Percentiles rank a stretch among this genome's conserved stretches.
phyloP scores from a whole-genome alignment of 2,888 invertebrate genomes.

The Amblyteles armatorius region DNA sequence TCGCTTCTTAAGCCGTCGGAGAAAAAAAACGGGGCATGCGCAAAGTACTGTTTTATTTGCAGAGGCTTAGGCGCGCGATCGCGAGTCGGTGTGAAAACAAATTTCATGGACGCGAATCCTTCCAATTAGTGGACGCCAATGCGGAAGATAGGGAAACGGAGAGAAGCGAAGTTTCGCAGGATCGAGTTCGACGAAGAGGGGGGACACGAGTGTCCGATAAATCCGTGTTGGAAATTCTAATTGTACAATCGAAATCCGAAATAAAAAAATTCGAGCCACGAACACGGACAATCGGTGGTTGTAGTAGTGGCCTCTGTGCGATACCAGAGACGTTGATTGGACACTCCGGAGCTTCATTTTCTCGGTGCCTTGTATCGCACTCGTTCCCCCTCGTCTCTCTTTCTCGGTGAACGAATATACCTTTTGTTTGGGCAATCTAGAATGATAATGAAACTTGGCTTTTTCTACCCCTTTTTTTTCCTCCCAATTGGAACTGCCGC shows the following conservation, averaged over 20 bases:
- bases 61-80: neutral
- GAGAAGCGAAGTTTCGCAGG: neutral
- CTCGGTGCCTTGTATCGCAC: conserved; percentile 26
- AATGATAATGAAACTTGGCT: conserved; percentile 34
- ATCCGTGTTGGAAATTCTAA: conserved; percentile 44
- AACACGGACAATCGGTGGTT: conserved; percentile 20
- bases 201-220: conserved; percentile 36
- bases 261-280: conserved; percentile 38
- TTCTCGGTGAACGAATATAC: conserved; percentile 37
- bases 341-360: conserved; percentile 35
- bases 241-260: conserved; percentile 34
- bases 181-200: neutral
- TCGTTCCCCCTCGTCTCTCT: conserved; percentile 6
- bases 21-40: neutral
- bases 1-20: no score
- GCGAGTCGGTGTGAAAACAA: conserved; percentile 34
- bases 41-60: neutral
- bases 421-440: conserved; percentile 19
- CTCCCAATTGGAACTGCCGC: neutral
- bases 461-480: neutral
- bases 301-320: conserved; percentile 30
- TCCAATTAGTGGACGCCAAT: conserved; percentile 38
- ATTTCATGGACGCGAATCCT: conserved; percentile 29
- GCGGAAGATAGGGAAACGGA: conserved; percentile 16
- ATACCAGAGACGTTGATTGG: conserved; percentile 48